These are phyloP conservation scores for Semibalanus balanoides DNA, from an alignment of 1,140 invertebrate genomes.

Conservation along the genomic window DNA sequence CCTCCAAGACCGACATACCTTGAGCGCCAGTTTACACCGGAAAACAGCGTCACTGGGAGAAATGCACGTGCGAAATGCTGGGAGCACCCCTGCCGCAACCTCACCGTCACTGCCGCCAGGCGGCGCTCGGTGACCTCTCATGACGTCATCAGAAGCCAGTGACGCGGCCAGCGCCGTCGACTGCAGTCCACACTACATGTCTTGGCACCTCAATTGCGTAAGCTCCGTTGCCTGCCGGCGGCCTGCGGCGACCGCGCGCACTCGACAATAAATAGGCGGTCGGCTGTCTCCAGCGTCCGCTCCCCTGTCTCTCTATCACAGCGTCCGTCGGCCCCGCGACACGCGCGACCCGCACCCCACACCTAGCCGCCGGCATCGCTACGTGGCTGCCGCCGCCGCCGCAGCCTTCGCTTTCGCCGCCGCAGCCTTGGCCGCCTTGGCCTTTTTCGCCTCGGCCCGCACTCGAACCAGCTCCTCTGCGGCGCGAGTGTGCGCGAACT, in stretches of 20 bases:
- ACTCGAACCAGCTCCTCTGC: not conserved
- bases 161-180: too few relatives aligned
- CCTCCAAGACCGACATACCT: not conserved
- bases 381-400: not conserved
- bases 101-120: too few relatives aligned
- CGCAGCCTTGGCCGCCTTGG: too few relatives aligned
- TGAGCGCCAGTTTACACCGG: not conserved
- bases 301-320: not conserved
- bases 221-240: not conserved
- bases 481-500: not conserved
- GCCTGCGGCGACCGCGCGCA: too few relatives aligned
- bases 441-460: not conserved
- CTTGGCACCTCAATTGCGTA: not conserved
- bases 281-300: too few relatives aligned
- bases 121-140: not conserved
- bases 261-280: not conserved
- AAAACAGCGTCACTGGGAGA: not conserved
- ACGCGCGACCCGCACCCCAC: too few relatives aligned
- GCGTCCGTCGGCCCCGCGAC: too few relatives aligned
- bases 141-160: not conserved
- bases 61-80: not conserved
- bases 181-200: not conserved
- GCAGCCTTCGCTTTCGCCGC: too few relatives aligned
- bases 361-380: not conserved
- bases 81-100: too few relatives aligned